A percentile compares a stretch with the other conserved stretches of the same genome.
These are phyloP conservation scores for Myanophis thanlyinensis DNA, from an alignment of 2,113 vertebrate species.

Conservation along the genomic window DNA sequence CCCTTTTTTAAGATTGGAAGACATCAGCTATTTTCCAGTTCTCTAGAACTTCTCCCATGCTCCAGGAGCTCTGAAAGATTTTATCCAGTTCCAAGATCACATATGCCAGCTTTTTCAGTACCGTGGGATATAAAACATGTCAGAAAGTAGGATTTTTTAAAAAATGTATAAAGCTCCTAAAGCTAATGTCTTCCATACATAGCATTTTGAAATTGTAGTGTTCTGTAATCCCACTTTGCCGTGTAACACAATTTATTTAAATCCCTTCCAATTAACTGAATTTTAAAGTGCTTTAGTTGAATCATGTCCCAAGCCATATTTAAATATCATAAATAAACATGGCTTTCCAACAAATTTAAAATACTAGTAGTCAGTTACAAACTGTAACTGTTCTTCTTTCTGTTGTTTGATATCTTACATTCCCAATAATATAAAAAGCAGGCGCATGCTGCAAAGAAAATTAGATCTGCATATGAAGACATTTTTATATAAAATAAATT, in stretches of 20 bases:
- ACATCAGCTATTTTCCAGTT: not conserved
- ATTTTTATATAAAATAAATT: not conserved
- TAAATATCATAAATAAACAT: not conserved
- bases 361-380: not conserved
- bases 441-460: not conserved
- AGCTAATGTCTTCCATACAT: not conserved
- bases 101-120: not conserved
- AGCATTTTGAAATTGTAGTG: not conserved
- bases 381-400: not conserved
- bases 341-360: not conserved
- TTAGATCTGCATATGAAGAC: not conserved
- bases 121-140: not conserved
- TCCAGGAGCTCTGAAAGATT: not conserved
- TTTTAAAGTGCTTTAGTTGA: not conserved
- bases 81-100: not conserved
- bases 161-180: not conserved
- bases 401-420: not conserved
- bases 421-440: not conserved
- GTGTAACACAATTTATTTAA: not conserved
- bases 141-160: not conserved
- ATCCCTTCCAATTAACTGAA: not conserved
- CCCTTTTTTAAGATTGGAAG: not conserved
- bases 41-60: not conserved
- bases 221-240: not conserved
- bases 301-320: not conserved